Evolutionary conservation across 2,113 vertebrate species (phyloP), one percentile per base, ranked within the genome.

Genomic region (Perca schrenkii): DNA sequence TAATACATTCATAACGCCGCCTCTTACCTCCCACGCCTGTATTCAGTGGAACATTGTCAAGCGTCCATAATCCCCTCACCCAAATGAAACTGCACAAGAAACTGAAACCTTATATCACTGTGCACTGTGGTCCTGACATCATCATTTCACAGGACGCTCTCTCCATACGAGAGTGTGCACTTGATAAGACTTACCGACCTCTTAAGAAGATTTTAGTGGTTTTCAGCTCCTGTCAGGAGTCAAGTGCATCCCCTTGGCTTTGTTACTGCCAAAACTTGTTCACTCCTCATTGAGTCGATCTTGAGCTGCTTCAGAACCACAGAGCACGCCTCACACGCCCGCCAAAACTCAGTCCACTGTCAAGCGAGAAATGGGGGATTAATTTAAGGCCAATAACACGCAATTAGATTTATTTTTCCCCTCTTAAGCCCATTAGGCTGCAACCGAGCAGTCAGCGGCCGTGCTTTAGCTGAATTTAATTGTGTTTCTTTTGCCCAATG

Each of bases 401-500:
- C 91, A 95, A 93, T 94, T 94, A 94, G 90, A 92, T 93, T 92
- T 93, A 94, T 94, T 93, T 91, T 91, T 81, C 81, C 92, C 92
- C 88, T 80, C 88, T 94, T 95, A 89, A 93, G 92, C 90, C 94
- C 94, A 87, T 95, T 95, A 95, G 82, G 79, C 64, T 80, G 50
- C 64, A 93, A 90, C 85, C 0, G 67, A 92, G 92, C 93, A 91
- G 70, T 82, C 88, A 89, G 93, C 62, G 86, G 90, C 80, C 88
- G 15, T 56, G 90, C 85, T 77, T 94, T 93, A 93, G 92, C 92
- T 91, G 93, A 95, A 94, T 94, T 94, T 96, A 96, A 97, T 96
- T 96, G 94, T 95, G 91, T 96, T 96, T 96, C 82, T 96, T 92
- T 88, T 92, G 94, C 93, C 94, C 94, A 96, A 75, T 83, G 90